Conservation (phyloP, 2,113 vertebrate genomes). For the Baryphthengus martii region DNA sequence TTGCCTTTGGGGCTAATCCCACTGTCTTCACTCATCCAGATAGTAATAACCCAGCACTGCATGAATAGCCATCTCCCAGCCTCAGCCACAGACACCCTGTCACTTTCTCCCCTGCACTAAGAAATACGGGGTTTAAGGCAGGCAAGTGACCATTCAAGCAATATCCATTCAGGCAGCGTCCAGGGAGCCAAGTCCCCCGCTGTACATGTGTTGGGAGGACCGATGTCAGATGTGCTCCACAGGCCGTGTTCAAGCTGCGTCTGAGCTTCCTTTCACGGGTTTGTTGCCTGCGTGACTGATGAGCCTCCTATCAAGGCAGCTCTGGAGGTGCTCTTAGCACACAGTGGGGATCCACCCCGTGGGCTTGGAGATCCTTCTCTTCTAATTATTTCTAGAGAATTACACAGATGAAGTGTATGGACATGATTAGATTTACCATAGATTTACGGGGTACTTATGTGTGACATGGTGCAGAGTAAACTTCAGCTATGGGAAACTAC, state of each 20-base stretch:
- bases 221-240: background rate
- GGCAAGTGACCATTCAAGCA: background rate
- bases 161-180: accelerated
- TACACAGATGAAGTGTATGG: background rate
- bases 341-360: background rate
- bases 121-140: background rate
- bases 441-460: background rate
- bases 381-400: conserved; percentile 53
- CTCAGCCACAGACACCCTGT: background rate
- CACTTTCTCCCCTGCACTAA: background rate
- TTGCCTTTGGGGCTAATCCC: background rate
- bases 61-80: background rate
- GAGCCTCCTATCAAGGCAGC: background rate
- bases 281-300: background rate
- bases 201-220: background rate
- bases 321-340: background rate
- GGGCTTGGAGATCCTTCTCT: conserved; percentile 25
- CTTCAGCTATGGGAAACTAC: background rate
- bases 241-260: background rate
- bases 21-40: background rate
- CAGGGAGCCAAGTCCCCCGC: background rate
- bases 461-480: background rate
- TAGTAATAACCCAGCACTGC: background rate
- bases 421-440: background rate
- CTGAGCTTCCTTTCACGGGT: background rate